Percentiles rank a stretch among this genome's conserved stretches.
Evolutionary conservation across 1,140 invertebrate genomes (phyloP).

Genomic region (Caenorhabditis briggsae): DNA sequence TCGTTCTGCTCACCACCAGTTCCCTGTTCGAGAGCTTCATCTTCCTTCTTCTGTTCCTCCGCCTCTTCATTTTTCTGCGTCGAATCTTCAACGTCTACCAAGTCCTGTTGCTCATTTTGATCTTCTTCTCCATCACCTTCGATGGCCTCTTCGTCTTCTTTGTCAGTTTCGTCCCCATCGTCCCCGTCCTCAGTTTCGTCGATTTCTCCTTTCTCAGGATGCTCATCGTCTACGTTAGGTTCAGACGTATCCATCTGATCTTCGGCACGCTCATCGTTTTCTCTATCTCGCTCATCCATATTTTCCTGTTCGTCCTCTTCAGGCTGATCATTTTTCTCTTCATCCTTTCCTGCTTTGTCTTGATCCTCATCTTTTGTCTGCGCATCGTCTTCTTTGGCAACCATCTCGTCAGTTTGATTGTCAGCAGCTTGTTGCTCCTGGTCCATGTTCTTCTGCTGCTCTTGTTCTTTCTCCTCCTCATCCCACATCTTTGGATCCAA

Average conservation of each 20-base stretch:
- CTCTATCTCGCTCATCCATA: slow-evolving; percentile 68
- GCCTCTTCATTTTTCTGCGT: slow-evolving; percentile 64
- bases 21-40: slow-evolving; percentile 35
- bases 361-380: slow-evolving; percentile 76
- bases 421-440: slow-evolving; percentile 82
- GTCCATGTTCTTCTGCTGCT: slow-evolving; percentile 92
- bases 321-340: slow-evolving; percentile 79
- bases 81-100: slow-evolving; percentile 67
- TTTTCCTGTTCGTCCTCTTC: slow-evolving; percentile 80
- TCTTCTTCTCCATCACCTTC: slow-evolving; percentile 61
- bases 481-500: slow-evolving; percentile 77
- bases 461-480: slow-evolving; percentile 87
- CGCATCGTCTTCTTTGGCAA: slow-evolving; percentile 69
- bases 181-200: slow-evolving; percentile 71
- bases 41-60: slow-evolving; percentile 2
- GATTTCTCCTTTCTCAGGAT: slow-evolving; percentile 64
- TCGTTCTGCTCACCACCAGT: slow-evolving; percentile 15
- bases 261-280: slow-evolving; percentile 64
- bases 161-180: slow-evolving; percentile 63
- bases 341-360: slow-evolving; percentile 78
- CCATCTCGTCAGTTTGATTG: slow-evolving; percentile 73
- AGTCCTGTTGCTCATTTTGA: slow-evolving; percentile 50
- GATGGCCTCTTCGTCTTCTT: slow-evolving; percentile 60
- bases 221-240: slow-evolving; percentile 44
- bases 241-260: slow-evolving; percentile 59